These are phyloP conservation scores for Trachemys scripta DNA, from an alignment of 2,113 vertebrate genomes.

Conservation along the genomic window DNA sequence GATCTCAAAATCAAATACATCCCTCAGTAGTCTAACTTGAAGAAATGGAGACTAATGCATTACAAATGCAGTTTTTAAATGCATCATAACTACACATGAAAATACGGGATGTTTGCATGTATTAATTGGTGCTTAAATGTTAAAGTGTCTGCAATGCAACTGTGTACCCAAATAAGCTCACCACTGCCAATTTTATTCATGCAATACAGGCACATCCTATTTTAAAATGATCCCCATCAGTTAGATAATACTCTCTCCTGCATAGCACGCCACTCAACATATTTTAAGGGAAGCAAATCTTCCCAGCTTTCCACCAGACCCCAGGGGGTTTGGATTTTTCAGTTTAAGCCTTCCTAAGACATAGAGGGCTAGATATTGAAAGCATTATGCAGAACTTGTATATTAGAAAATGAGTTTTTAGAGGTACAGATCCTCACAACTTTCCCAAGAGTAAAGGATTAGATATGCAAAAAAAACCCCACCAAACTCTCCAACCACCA, in stretches of 20 bases:
- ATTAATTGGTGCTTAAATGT: slow-evolving; percentile 43
- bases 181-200: slow-evolving; percentile 41
- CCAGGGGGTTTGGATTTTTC: not conserved
- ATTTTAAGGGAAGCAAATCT: not conserved
- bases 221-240: slow-evolving; percentile 24
- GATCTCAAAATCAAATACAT: not conserved
- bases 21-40: not conserved
- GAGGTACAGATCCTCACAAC: not conserved
- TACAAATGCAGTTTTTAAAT: slow-evolving; percentile 45
- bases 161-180: slow-evolving; percentile 39
- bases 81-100: slow-evolving; percentile 6
- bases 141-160: slow-evolving; percentile 31
- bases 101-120: slow-evolving; percentile 28
- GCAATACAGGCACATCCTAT: slow-evolving; percentile 10
- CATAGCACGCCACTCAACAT: not conserved
- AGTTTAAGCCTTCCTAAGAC: not conserved
- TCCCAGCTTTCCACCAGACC: slow-evolving; percentile 12
- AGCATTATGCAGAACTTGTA: not conserved
- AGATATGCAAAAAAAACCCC: not conserved
- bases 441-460: not conserved
- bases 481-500: not conserved
- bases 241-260: slow-evolving; percentile 37
- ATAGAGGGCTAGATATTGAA: slow-evolving; percentile 12
- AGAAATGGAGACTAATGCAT: slow-evolving; percentile 15
- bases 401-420: not conserved